A percentile compares a stretch with the other conserved stretches of the same genome.
Conservation (phyloP, 2,888 invertebrate genomes). For the Sphinx pinastri region DNA sequence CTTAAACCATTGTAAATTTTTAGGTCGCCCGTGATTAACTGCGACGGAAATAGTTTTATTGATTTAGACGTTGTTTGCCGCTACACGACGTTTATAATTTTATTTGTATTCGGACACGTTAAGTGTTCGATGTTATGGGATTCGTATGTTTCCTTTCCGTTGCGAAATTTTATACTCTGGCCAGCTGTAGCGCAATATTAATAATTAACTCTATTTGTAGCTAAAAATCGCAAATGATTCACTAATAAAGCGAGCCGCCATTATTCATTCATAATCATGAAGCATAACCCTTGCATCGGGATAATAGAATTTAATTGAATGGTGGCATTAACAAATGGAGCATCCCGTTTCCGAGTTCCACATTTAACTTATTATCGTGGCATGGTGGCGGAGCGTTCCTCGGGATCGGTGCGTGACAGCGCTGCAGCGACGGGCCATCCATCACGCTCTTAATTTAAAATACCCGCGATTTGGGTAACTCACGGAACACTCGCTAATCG, state of each 20-base stretch:
- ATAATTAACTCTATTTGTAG: too few relatives aligned
- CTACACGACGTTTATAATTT: conserved; percentile 35
- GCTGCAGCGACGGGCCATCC: conserved; percentile 69
- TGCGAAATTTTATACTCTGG: background rate
- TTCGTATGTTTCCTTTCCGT: background rate
- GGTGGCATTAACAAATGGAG: conserved; percentile 82
- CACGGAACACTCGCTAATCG: conserved; percentile 71
- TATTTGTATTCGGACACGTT: conserved; percentile 46
- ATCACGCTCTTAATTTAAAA: conserved; percentile 82
- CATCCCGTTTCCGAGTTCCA: conserved; percentile 76
- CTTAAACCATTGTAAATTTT: conserved; percentile 56
- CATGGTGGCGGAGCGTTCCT: conserved; percentile 68
- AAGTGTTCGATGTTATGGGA: conserved; percentile 42
- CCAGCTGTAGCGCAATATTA: too few relatives aligned
- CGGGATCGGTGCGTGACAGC: conserved; percentile 73
- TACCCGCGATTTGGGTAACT: conserved; percentile 75
- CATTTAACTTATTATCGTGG: conserved; percentile 80
- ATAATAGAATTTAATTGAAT: conserved; percentile 81
- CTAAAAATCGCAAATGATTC: too few relatives aligned
- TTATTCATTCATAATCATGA: conserved; percentile 2
- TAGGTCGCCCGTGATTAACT: conserved; percentile 56
- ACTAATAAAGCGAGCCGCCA: background rate
- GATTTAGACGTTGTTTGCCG: conserved; percentile 39
- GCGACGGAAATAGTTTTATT: conserved; percentile 55
- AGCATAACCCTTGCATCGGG: conserved; percentile 32